Base-by-base conservation (phyloP, 23 tunicate genomes). In the Diplosoma virens region DNA sequence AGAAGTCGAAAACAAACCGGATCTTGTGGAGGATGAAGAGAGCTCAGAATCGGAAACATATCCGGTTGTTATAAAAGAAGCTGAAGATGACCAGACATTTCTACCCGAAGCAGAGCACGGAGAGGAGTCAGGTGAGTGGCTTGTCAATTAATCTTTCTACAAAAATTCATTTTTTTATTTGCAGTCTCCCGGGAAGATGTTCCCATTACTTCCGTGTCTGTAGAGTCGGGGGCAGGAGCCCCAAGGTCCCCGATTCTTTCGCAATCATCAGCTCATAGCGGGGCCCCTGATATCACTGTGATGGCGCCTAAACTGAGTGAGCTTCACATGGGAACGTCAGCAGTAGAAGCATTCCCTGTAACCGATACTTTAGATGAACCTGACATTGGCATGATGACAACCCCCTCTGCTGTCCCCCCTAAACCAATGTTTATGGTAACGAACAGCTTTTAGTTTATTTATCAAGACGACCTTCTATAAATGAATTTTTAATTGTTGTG, bases 291-390 rank as follows among this genome's bases (percentile, higher is more conserved):
- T 6, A 5, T 22, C 1, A 47, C 37, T n/a, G 56, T 30, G 2
- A 37, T 48, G 18, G 47, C 34, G 24, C 80, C 87, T 5, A 84
- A 84, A 55, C 68, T 84, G 18, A 84, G 89, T 50, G 89, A 84
- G 33, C 47, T 26, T 26, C 89, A 84, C 47, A 84, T 84, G 89
- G 47, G 18, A 3, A 28, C 52, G n/a, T n/a, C n/a, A n/a, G n/a
- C n/a, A n/a, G n/a, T n/a, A n/a, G n/a, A n/a, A n/a, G n/a, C n/a
- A n/a, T n/a, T n/a, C n/a, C n/a, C n/a, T n/a, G n/a, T n/a, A n/a
- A n/a, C n/a, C n/a, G n/a, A n/a, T n/a, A n/a, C n/a, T n/a, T n/a
- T n/a, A n/a, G n/a, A n/a, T n/a, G n/a, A n/a, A n/a, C n/a, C n/a
- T n/a, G n/a, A n/a, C n/a, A n/a, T n/a, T n/a, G n/a, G n/a, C n/a